Base-by-base conservation (phyloP, 1,140 invertebrate genomes). In the Scylla paramamosain region DNA sequence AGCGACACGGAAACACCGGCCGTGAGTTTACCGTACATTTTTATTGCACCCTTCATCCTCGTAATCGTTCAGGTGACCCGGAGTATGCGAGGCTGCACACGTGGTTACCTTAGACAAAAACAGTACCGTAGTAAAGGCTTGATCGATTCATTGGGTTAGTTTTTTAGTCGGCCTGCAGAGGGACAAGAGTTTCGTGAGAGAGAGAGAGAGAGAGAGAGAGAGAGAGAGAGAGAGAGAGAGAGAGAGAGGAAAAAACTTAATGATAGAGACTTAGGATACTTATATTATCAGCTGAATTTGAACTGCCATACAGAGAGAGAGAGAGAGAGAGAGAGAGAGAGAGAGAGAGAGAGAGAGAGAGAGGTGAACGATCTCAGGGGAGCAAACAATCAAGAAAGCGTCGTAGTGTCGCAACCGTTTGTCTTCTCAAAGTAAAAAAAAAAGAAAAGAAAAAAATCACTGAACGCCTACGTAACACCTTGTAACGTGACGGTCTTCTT, bases 161-260 rank as follows among this genome's bases (percentile, higher is more conserved):
- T 77, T 77, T 77, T n/a, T n/a, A 25, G 4, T 25, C 25, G 8
- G 1, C 25, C 67, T 77, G 4, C 1, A 77, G 2, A 0, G 16
- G 67, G 67, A 77, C 67, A 20, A 77, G 12, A 7, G n/a, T n/a
- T n/a, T 77, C 67, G 67, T n/a, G 20, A 77, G 20, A 77, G 67
- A 77, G 67, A 77, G 67, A 77, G 67, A 77, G 67, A 77, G 67
- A 77, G 67, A 77, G 67, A 77, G 67, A 77, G 67, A 77, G 67
- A 77, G 67, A n/a, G n/a, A n/a, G n/a, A n/a, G 67, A 77, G 67
- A 77, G 67, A 77, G 67, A 77, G 67, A 77, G 67, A n/a, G 67
- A n/a, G 67, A 77, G 67, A 77, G 67, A 25, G 59, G 20, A 20
- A 20, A n/a, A 20, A 77, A 20, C 39, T 39, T 59, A 3, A 59